Conservation (phyloP, 2,797 vertebrate genomes). For the Cetoscarus ocellatus region DNA sequence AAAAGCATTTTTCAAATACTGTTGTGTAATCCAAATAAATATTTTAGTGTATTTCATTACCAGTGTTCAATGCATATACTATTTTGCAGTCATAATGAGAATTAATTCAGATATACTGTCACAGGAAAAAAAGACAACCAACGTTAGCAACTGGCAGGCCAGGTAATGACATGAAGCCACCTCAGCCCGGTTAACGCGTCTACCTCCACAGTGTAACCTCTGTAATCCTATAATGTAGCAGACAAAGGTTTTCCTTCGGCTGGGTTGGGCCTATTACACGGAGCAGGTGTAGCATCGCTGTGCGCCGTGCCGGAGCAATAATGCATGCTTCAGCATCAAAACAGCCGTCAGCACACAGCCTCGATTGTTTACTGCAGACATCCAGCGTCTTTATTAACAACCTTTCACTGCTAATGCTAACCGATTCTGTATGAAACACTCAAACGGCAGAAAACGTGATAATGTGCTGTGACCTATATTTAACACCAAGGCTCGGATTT, state of each 20-base stretch:
- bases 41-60: no score
- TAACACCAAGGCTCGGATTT: constrained; percentile 14
- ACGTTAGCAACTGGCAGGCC: background rate
- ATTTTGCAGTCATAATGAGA: background rate
- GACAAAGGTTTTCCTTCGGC: constrained; percentile 68
- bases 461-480: constrained; percentile 64
- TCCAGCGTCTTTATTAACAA: constrained; percentile 14
- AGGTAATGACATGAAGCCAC: constrained; percentile 22
- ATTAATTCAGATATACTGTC: constrained; percentile 23
- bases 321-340: constrained; percentile 18
- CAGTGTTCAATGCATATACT: no score
- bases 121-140: background rate
- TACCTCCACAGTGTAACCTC: constrained; percentile 43
- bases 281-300: constrained; percentile 65
- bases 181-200: constrained; percentile 24
- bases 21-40: no score
- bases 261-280: constrained; percentile 53
- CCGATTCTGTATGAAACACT: constrained; percentile 1
- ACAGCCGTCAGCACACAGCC: constrained; percentile 8
- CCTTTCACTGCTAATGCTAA: constrained; percentile 12
- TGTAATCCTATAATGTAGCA: constrained; percentile 66
- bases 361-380: constrained; percentile 16
- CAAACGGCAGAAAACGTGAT: constrained; percentile 16
- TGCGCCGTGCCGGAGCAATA: constrained; percentile 11
- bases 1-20: no score